A percentile compares a stretch with the other conserved stretches of the same genome.
These are phyloP conservation scores for Anguilla anguilla DNA, from an alignment of 2,797 vertebrate genomes.

Conservation along the genomic window DNA sequence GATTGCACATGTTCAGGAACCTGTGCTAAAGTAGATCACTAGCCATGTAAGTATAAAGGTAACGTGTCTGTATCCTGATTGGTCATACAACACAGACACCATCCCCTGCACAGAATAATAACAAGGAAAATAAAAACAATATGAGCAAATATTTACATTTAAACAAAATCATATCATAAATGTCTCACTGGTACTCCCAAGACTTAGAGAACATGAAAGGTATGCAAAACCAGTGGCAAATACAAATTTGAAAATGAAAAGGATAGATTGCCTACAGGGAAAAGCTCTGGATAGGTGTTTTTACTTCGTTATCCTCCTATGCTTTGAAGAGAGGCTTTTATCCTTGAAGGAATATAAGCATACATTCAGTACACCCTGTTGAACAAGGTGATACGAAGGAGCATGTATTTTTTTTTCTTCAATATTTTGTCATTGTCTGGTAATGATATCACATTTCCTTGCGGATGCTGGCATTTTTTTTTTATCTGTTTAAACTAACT, in stretches of 20 bases:
- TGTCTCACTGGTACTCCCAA: not conserved
- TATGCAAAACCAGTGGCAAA: slow-evolving; percentile 11
- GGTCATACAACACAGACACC: not conserved
- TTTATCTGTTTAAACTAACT: not conserved
- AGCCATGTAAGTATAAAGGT: not conserved
- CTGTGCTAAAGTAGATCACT: not conserved
- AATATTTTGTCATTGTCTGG: not conserved
- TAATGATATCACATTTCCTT: not conserved
- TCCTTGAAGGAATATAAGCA: not conserved
- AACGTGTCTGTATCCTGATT: not conserved
- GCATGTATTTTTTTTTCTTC: not conserved
- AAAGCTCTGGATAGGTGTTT: not conserved
- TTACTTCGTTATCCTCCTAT: not conserved
- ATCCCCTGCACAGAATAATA: not conserved
- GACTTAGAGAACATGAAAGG: not conserved
- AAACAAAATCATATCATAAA: not conserved
- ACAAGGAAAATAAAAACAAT: not conserved
- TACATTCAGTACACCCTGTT: not conserved
- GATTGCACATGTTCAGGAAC: not conserved
- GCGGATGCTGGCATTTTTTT: not conserved
- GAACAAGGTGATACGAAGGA: not conserved
- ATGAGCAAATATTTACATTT: not conserved
- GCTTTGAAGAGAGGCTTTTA: slow-evolving; percentile 9
- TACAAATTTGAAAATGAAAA: not conserved
- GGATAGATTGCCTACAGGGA: not conserved